Base-by-base conservation (phyloP, 2,113 vertebrate species). In the Tympanuchus pallidicinctus region DNA sequence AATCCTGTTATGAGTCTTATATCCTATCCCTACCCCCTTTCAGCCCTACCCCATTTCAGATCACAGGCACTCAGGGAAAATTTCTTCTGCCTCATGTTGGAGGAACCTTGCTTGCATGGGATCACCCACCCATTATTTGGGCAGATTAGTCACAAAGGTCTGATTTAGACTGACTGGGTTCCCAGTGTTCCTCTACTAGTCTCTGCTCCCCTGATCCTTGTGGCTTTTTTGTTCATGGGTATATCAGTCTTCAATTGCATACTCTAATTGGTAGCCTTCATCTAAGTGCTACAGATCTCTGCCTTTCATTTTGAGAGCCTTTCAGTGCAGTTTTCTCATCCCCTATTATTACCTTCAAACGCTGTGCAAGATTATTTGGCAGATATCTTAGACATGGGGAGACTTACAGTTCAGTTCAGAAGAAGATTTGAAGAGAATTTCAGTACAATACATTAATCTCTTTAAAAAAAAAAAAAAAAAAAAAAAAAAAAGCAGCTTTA, bases 131-230 rank as follows among this genome's bases (percentile, higher is more conserved):
- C 11, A 48, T 8, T 42, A 9, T 13, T 47, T 32, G 54, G 5
- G 13, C 0, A 2, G 3, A 14, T 59, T 7, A n/a, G 5, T 5
- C 10, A 34, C 4, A 7, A 7, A 48, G 12, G 5, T 1, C 12
- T 77, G 28, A 0, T 14, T 83, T 57, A 21, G 25, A 32, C 4
- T 8, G 50, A 10, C n/a, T 38, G 34, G 4, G 14, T 22, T 45
- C 38, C 38, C 57, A 43, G 7, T 4, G 10, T 67, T 66, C 1
- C 8, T 12, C 2, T 1, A 3, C 1, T 36, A 0, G 0, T 61
- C 32, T 30, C 24, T 54, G 14, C 43, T 47, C 13, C 28, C 52
- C 43, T 64, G 9, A 22, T 36, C 14, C 13, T 42, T 20, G 21
- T 14, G 9, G 11, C 25, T 5, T 84, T 56, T 69, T 36, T 43